phyloP scores from a whole-genome alignment of 2,113 vertebrate species.

The Elaphurus davidianus region DNA sequence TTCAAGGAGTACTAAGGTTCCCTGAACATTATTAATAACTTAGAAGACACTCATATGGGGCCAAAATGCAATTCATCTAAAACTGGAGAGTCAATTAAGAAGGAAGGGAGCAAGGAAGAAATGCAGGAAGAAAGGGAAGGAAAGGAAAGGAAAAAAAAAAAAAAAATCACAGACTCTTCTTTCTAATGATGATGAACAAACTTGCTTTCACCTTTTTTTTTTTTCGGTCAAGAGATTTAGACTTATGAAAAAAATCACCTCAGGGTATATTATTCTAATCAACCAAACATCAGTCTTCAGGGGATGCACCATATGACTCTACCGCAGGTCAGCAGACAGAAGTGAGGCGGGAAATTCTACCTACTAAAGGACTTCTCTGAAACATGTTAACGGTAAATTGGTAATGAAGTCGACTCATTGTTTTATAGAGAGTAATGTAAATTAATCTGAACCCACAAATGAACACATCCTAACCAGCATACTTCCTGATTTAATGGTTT shows the following conservation, averaged over 20 bases:
- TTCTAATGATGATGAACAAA: background rate
- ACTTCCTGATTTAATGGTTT: background rate
- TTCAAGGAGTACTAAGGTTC: background rate
- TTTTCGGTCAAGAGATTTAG: background rate
- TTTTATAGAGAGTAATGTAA: background rate
- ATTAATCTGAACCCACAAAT: background rate
- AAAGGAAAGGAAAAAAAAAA: background rate
- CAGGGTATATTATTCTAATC: background rate
- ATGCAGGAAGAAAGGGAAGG: fast-evolving
- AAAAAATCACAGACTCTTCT: background rate
- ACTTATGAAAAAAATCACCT: background rate
- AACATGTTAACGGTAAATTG: background rate
- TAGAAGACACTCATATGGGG: background rate
- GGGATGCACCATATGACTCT: background rate
- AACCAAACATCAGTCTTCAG: background rate
- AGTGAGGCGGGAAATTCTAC: background rate
- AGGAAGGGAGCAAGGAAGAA: background rate
- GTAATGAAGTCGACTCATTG: background rate
- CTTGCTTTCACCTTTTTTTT: background rate
- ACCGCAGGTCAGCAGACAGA: background rate
- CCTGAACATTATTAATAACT: background rate
- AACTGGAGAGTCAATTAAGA: background rate
- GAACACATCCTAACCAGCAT: background rate
- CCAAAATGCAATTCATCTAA: background rate
- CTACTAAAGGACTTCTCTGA: background rate